Percentiles rank a stretch among this genome's conserved stretches.
phyloP scores from a whole-genome alignment of 2,797 vertebrate genomes.

The Galaxias olidus region DNA sequence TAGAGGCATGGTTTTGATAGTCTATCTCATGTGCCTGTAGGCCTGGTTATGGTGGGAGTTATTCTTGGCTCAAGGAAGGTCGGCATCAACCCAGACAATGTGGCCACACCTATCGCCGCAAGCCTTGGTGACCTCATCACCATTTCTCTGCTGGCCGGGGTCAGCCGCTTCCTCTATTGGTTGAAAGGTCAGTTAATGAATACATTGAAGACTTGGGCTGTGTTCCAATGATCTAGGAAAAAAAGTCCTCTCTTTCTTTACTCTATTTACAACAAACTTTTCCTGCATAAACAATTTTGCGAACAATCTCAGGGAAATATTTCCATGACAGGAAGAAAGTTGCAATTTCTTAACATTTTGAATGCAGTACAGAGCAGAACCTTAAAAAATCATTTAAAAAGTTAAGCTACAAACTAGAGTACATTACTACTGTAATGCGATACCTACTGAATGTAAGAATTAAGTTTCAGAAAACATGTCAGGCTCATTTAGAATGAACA shows the following conservation, averaged over 20 bases:
- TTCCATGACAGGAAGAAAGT: no score
- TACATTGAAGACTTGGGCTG: background rate
- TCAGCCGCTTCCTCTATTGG: slow-evolving; percentile 82
- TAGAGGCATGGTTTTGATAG: background rate
- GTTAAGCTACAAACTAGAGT: background rate
- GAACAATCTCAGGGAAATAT: no score
- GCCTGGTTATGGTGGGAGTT: slow-evolving; percentile 84
- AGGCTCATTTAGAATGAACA: background rate
- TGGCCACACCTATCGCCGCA: slow-evolving; percentile 88
- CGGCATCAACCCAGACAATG: slow-evolving; percentile 88
- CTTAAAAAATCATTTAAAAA: no score
- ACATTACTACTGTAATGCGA: background rate
- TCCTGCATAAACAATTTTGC: no score
- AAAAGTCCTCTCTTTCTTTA: background rate
- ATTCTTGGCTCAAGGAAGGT: slow-evolving; percentile 81
- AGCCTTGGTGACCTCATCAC: slow-evolving; percentile 89
- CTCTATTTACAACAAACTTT: background rate
- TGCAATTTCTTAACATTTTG: no score
- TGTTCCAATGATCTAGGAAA: no score
- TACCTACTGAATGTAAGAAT: background rate
- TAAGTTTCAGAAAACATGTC: background rate
- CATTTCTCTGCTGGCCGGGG: slow-evolving; percentile 79
- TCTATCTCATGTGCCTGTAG: slow-evolving; percentile 56
- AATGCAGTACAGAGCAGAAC: no score
- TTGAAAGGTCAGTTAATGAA: slow-evolving; percentile 75